Evolutionary conservation across 2,888 invertebrate species (phyloP).

Genomic region (Noctua pronuba): DNA sequence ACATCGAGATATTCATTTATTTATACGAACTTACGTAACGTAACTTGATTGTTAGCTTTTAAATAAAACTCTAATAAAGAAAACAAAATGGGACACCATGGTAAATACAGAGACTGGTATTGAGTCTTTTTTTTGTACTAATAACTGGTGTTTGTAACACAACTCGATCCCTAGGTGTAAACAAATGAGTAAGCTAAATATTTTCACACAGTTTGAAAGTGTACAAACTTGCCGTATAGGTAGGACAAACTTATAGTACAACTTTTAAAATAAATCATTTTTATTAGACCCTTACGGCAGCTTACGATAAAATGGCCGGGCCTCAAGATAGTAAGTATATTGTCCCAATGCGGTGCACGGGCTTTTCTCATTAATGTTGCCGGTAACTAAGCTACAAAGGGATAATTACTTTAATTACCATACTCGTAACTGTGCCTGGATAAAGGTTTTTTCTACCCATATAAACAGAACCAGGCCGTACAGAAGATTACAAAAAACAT

Average conservation of each 20-base stretch:
- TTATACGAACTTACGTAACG: too few relatives aligned
- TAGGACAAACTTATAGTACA: conserved; percentile 40
- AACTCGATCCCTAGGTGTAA: conserved; percentile 4
- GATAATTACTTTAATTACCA: conserved; percentile 62
- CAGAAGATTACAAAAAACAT: conserved; percentile 24
- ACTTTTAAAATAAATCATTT: conserved; percentile 65
- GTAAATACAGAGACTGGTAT: neutral
- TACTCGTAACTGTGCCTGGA: conserved; percentile 35
- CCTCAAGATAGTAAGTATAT: conserved; percentile 48
- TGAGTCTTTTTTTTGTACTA: neutral
- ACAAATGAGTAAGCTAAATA: conserved; percentile 46
- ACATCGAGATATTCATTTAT: too few relatives aligned
- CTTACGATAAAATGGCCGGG: conserved; percentile 52
- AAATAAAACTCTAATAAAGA: neutral
- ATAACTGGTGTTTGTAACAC: neutral
- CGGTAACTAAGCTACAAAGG: conserved; percentile 53
- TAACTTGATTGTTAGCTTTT: neutral
- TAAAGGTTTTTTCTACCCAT: conserved; percentile 31
- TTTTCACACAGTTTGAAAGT: conserved; percentile 17
- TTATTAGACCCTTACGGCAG: conserved; percentile 59
- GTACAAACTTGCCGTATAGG: conserved; percentile 40
- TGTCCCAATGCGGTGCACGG: conserved; percentile 41
- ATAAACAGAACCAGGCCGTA: neutral
- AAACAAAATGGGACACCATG: neutral
- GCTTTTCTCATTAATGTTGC: conserved; percentile 62